A percentile compares a stretch with the other conserved stretches of the same genome.
phyloP scores from a whole-genome alignment of 2,797 vertebrate species.

The Muscicapa comitata region DNA sequence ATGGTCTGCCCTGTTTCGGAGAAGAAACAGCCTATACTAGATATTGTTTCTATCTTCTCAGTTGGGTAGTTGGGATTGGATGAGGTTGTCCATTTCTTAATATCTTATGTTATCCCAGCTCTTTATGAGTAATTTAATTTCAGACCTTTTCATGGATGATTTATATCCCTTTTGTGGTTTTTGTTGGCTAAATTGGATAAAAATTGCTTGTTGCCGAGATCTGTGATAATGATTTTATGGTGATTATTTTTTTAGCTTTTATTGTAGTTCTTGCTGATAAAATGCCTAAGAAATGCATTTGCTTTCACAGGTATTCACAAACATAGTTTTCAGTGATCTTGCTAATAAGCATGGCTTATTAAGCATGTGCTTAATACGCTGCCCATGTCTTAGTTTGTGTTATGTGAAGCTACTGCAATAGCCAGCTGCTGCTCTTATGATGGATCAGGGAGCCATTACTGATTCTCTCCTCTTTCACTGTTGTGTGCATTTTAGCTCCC shows the following conservation, averaged over 20 bases:
- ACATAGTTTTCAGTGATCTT: background rate
- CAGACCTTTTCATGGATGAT: background rate
- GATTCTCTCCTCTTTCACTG: background rate
- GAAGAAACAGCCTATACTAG: background rate
- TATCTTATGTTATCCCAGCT: background rate
- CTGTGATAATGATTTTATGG: background rate
- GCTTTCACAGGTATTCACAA: background rate
- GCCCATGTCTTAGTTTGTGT: background rate
- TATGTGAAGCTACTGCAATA: background rate
- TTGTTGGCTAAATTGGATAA: background rate
- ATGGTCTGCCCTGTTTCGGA: background rate
- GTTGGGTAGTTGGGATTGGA: background rate
- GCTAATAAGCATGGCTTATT: background rate
- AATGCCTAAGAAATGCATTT: background rate
- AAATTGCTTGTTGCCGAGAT: background rate
- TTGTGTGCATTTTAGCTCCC: background rate
- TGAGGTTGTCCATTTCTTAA: background rate
- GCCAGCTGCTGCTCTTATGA: background rate
- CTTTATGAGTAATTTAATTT: background rate
- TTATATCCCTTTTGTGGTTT: background rate
- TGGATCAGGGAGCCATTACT: background rate
- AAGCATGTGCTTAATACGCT: background rate
- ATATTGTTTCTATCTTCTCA: background rate
- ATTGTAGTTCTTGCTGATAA: background rate
- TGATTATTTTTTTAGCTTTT: background rate